These are phyloP conservation scores for Trisateles emortualis DNA, from an alignment of 2,888 invertebrate genomes.

Conservation along the genomic window DNA sequence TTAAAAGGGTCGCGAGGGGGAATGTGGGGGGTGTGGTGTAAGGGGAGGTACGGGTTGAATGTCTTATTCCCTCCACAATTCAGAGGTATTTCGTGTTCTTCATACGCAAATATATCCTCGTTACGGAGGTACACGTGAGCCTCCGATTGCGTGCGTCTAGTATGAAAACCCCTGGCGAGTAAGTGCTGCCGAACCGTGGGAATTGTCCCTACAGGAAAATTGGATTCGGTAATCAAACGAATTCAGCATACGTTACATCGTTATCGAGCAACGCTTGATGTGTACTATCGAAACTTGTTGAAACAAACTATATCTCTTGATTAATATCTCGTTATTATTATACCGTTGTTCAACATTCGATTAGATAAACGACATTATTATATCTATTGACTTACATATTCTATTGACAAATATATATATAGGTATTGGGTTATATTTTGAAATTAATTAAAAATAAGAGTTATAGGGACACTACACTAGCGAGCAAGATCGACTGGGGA, in stretches of 20 bases:
- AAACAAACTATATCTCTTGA: background rate
- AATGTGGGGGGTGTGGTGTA: slow-evolving; percentile 48
- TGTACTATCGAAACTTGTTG: background rate
- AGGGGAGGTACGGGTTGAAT: slow-evolving; percentile 81
- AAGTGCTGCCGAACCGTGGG: slow-evolving; percentile 67
- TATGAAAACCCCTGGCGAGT: slow-evolving; percentile 70
- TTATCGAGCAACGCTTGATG: slow-evolving; percentile 63
- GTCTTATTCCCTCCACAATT: slow-evolving; percentile 87
- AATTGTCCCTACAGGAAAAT: slow-evolving; percentile 77
- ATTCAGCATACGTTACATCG: slow-evolving; percentile 65
- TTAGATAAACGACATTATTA: no score
- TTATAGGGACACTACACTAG: no score
- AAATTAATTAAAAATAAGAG: no score
- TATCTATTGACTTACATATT: no score
- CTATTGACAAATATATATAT: no score
- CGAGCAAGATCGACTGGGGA: no score
- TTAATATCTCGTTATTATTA: no score
- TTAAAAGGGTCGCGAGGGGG: slow-evolving; percentile 85
- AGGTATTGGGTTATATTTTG: no score
- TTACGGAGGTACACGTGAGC: slow-evolving; percentile 85
- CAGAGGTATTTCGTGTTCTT: slow-evolving; percentile 87
- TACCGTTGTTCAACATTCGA: no score
- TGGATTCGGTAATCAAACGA: slow-evolving; percentile 79
- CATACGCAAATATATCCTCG: slow-evolving; percentile 88
- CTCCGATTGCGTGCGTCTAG: slow-evolving; percentile 80